Conservation (phyloP, 2,797 vertebrate species). For the Potorous gilbertii region DNA sequence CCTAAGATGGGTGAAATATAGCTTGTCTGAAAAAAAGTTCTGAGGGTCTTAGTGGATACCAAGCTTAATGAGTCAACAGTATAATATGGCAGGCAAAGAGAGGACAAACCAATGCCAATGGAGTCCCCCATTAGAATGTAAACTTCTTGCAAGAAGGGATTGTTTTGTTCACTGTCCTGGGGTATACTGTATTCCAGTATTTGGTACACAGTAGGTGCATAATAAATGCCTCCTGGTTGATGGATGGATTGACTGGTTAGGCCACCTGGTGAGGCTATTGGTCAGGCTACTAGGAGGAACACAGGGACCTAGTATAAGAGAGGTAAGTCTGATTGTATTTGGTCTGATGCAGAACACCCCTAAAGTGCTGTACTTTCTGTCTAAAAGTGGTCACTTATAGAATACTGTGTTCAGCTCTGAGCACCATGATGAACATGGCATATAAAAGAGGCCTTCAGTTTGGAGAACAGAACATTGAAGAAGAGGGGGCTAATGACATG, state of each 20-base stretch:
- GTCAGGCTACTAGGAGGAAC: not conserved
- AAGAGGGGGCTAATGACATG: not conserved
- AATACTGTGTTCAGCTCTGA: not conserved
- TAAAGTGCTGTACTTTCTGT: not conserved
- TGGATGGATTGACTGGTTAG: not conserved
- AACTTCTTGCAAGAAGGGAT: no score
- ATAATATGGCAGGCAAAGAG: not conserved
- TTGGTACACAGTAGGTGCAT: not conserved
- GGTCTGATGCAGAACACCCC: not conserved
- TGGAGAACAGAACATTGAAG: not conserved
- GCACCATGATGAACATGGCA: not conserved
- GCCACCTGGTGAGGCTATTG: no score
- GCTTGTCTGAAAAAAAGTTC: not conserved
- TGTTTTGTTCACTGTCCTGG: not conserved
- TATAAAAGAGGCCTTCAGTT: not conserved
- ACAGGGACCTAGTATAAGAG: not conserved
- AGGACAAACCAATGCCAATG: not conserved
- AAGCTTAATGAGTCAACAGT: not conserved
- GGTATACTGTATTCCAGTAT: not conserved
- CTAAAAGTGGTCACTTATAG: not conserved
- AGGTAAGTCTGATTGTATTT: not conserved
- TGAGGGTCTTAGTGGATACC: not conserved
- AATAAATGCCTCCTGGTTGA: not conserved
- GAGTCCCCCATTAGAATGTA: not conserved
- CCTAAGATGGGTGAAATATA: not conserved